Evolutionary conservation across 2,797 vertebrate species (phyloP), one percentile per base, ranked within the genome.

Genomic region (Chrysocyon brachyurus): DNA sequence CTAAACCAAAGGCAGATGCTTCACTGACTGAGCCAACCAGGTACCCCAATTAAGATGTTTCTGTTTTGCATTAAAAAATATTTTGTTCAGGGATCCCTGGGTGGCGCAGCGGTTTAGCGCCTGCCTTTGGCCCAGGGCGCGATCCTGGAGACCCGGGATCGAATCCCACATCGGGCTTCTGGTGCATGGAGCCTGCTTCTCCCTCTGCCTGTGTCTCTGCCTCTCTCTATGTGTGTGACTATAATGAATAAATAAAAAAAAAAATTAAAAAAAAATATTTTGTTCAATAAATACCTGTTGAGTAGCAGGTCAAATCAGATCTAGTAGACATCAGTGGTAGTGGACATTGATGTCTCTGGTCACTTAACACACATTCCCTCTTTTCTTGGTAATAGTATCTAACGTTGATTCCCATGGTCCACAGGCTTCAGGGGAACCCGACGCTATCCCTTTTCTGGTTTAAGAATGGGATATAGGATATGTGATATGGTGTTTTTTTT

Each of bases 371-470:
- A 70, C 8, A 63, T 63, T 79, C 6, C 36, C 63, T 7, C 46
- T 81, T 95, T 91, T 91, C 36, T 79, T 90, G n/a, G 49, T 61
- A 78, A 66, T 90, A 21, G n/a, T n/a, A 77, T 86, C 83, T 88
- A 77, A 57, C 46, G n/a, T 91, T 90, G 85, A 95, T 64, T 81
- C 56, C 12, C 66, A 54, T 64, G 19, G 46, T 79, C 63, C 46
- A 64, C 49, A 57, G 81, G 5, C 22, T 89, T 93, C 17, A 64
- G 49, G 54, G 14, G 82, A 79, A 36, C 6, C 12, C 88, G 33
- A 24, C 33, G 12, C 14, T 46, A 70, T 2, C 10, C 21, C 11
- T 94, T 26, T 85, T 91, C 59, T 70, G 77, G 26, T 81, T 88
- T 96, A 88, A 26, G 17, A 83, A 91, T 75, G 24, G 33, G 57